Evolutionary conservation across 1,140 invertebrate genomes (phyloP), one percentile per base, ranked within the genome.

Genomic region (Paralvinella palmiformis): DNA sequence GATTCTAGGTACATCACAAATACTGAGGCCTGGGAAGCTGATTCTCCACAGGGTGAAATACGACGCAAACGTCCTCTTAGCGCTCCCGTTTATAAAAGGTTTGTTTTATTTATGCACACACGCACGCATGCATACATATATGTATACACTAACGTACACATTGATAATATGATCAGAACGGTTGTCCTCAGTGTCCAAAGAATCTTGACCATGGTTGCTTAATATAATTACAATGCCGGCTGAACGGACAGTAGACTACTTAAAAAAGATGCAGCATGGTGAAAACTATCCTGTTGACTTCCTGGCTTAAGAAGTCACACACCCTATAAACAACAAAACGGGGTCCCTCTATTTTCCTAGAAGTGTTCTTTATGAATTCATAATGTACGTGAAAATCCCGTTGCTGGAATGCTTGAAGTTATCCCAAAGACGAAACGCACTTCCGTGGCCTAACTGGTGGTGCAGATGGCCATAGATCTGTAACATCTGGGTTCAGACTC

Each of bases 1-100:
- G 76, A 79, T 68, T 66, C 73, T 27, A 79, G 78, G 60, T 79
- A 77, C 58, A 79, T 78, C 29, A 75, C 73, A 33, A 73, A 77
- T 53, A 69, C 71, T 3, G 71, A 45, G 44, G 27, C 76, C 44
- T 77, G 76, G 75, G 78, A 79, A 53, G 75, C 75, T 7, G 73
- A 72, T 1, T 75, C 75, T 7, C 78, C 76, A 20, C 59, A 73
- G n/a, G 52, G n/a, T 41, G 7, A 32, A 0, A 24, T 22, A 37
- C 3, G 50, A 7, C 36, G 24, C 13, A 13, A 29, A 17, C 62
- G 73, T 32, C 72, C 73, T 32, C 62, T 66, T 10, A 76, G 74
- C 66, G 73, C 73, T 27, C 73, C 74, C 15, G 67, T 71, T 32
- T 71, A 66, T 65, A 64, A 67, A 57, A 24, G 62, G 62, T 63